phyloP scores from a whole-genome alignment of 2,113 vertebrate genomes.

The Okapia johnstoni region DNA sequence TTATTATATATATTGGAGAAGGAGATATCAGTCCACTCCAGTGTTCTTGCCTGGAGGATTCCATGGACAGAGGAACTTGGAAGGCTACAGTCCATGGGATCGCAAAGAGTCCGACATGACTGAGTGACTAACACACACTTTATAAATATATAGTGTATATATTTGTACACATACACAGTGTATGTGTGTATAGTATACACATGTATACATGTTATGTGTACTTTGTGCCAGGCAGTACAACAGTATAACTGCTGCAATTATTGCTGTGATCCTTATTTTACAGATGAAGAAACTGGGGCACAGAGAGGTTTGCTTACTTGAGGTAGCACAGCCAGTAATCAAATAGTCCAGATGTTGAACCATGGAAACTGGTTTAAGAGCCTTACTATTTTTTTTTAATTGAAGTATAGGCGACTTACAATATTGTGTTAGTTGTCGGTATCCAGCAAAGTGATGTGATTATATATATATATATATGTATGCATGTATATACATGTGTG shows the following conservation, averaged over 20 bases:
- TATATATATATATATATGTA: background rate
- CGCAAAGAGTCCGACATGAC: background rate
- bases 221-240: background rate
- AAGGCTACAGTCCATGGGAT: background rate
- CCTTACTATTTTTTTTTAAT: background rate
- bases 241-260: background rate
- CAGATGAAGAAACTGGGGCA: conserved; percentile 2
- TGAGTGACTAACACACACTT: background rate
- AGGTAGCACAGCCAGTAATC: background rate
- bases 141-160: background rate
- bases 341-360: background rate
- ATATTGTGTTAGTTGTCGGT: background rate
- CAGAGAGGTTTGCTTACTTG: background rate
- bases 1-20: background rate
- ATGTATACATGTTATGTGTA: background rate
- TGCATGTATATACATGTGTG: background rate
- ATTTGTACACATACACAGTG: background rate
- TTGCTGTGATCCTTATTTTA: conserved; percentile 51
- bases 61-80: background rate
- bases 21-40: background rate
- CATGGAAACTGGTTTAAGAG: background rate
- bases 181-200: no score
- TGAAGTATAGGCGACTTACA: background rate
- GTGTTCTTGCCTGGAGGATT: background rate
- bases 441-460: background rate